These are phyloP conservation scores for Myopa tessellatipennis DNA, from an alignment of 2,888 invertebrate genomes.

Conservation along the genomic window DNA sequence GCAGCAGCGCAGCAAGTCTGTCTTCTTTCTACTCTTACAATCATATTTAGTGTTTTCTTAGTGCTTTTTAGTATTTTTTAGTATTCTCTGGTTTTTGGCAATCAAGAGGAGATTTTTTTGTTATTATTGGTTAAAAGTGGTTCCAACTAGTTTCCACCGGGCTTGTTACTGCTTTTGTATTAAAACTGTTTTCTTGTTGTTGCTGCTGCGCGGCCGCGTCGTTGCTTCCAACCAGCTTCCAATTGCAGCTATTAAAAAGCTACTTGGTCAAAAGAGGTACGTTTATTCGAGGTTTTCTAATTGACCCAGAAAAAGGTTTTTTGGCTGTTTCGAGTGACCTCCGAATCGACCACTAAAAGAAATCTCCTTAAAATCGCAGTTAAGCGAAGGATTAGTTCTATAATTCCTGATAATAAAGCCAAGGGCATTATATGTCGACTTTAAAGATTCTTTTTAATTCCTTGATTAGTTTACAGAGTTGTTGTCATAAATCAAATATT, in stretches of 20 bases:
- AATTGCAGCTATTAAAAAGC: neutral
- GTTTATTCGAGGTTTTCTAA: neutral
- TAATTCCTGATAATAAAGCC: no score
- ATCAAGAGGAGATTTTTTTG: neutral
- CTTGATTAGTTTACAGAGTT: no score
- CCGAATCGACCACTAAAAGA: no score
- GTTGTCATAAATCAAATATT: no score
- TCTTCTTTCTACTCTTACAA: neutral
- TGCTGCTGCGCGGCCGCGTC: slow-evolving; percentile 32
- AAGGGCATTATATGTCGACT: no score
- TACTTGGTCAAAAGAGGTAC: neutral
- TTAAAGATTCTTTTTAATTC: no score
- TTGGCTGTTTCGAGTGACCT: no score
- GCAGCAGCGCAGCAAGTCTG: neutral
- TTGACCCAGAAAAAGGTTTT: no score
- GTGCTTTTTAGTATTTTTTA: neutral
- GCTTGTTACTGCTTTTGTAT: neutral
- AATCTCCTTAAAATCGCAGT: no score
- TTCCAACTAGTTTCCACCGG: slow-evolving; percentile 46
- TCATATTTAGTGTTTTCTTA: neutral
- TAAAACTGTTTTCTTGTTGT: slow-evolving; percentile 26
- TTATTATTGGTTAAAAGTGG: slow-evolving; percentile 49
- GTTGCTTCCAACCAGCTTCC: neutral
- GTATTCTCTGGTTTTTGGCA: slow-evolving; percentile 2
- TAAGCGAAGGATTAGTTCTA: no score